Evolutionary conservation across 1,140 invertebrate species (phyloP).

Genomic region (Calliopsis andreniformis): DNA sequence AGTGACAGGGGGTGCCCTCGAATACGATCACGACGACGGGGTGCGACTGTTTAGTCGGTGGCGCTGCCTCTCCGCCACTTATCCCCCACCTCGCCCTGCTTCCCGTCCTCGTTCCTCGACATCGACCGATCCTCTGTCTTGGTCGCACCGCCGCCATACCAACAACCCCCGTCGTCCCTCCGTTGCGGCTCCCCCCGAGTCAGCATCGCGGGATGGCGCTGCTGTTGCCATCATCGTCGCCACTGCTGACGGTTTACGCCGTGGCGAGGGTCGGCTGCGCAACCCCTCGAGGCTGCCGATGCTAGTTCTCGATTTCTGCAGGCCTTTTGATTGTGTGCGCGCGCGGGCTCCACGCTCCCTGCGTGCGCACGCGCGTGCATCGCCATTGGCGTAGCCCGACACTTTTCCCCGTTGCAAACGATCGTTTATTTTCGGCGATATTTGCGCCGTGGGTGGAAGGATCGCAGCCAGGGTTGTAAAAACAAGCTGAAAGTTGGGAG

Average conservation of each 20-base stretch:
- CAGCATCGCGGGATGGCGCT: constrained; percentile 48
- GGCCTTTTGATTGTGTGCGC: constrained; percentile 51
- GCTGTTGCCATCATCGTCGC: constrained; percentile 16
- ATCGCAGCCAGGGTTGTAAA: too few relatives aligned
- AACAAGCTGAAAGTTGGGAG: too few relatives aligned
- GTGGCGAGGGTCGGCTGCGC: constrained; percentile 56
- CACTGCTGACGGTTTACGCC: constrained; percentile 46
- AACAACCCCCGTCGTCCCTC: constrained; percentile 53
- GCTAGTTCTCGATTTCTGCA: constrained; percentile 64
- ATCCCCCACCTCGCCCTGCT: constrained; percentile 37
- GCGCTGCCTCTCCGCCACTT: constrained; percentile 63
- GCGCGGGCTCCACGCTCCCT: too few relatives aligned
- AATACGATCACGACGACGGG: constrained; percentile 70
- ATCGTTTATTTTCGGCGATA: background rate
- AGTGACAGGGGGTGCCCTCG: constrained; percentile 64
- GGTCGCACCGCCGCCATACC: constrained; percentile 18
- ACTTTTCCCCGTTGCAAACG: too few relatives aligned
- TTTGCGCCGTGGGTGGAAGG: background rate
- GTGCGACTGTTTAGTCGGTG: constrained; percentile 72
- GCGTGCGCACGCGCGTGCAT: constrained; percentile 24
- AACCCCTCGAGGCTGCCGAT: constrained; percentile 65
- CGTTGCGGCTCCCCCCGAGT: constrained; percentile 64
- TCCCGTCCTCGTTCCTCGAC: constrained; percentile 11
- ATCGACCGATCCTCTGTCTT: background rate
- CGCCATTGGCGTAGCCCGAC: constrained; percentile 56